Evolutionary conservation across 1,140 invertebrate species (phyloP).

Genomic region (Dinoponera quadriceps): DNA sequence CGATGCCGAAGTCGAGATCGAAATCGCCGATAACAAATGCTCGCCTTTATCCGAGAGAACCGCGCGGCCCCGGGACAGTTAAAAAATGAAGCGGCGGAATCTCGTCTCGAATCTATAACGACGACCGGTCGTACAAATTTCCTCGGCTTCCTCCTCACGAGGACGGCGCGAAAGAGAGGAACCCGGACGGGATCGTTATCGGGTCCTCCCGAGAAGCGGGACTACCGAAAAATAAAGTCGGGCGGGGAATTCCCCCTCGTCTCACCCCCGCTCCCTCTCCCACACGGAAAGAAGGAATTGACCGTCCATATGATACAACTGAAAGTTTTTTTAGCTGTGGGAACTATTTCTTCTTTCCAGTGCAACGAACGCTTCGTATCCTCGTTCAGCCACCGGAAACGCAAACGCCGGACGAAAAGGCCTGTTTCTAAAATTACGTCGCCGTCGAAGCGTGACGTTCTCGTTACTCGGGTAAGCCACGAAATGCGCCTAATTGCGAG

Average conservation of each 20-base stretch:
- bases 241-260: conserved; percentile 41
- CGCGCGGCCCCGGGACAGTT: conserved; percentile 19
- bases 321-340: too few relatives aligned
- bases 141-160: conserved; percentile 33
- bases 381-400: not conserved
- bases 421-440: not conserved
- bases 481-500: not conserved
- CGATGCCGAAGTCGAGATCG: conserved; percentile 59
- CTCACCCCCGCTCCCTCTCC: too few relatives aligned
- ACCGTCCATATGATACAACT: too few relatives aligned
- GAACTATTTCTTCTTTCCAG: too few relatives aligned
- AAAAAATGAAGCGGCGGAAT: conserved; percentile 61
- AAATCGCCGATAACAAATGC: conserved; percentile 60
- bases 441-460: not conserved
- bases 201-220: conserved; percentile 61
- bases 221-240: conserved; percentile 59
- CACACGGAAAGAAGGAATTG: too few relatives aligned
- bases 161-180: not conserved
- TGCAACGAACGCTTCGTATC: conserved; percentile 34
- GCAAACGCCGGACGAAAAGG: not conserved
- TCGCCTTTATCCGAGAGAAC: conserved; percentile 62
- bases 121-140: conserved; percentile 73
- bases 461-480: not conserved
- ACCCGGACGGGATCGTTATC: conserved; percentile 57
- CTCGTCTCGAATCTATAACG: conserved; percentile 71